Evolutionary conservation across 2,113 vertebrate genomes (phyloP).

Genomic region (Orycteropus afer): DNA sequence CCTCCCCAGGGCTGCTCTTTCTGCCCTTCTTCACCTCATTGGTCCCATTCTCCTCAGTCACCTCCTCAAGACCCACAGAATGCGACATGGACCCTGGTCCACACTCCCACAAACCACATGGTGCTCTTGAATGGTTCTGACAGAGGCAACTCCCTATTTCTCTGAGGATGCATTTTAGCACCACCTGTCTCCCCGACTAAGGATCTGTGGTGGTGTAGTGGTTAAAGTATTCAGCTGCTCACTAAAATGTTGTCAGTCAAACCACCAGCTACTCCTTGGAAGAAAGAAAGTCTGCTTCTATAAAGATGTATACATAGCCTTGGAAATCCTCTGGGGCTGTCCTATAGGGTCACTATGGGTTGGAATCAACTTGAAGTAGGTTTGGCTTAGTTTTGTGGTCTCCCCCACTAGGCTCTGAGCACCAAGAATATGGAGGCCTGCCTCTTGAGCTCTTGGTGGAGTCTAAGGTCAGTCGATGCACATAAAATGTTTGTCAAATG

Average conservation of each 20-base stretch:
- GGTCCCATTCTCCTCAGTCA: background rate
- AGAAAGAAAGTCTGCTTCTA: no score
- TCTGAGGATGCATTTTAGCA: background rate
- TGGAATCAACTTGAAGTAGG: no score
- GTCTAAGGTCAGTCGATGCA: background rate
- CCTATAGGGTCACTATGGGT: no score
- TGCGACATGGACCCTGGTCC: no score
- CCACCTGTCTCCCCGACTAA: no score
- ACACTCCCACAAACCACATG: fast-evolving
- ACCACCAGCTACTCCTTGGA: no score
- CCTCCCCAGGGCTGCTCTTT: background rate
- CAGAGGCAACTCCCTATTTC: background rate
- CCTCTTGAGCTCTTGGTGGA: background rate
- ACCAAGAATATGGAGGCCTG: background rate
- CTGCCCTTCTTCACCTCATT: background rate
- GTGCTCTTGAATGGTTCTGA: background rate
- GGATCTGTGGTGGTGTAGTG: no score
- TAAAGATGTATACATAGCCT: no score
- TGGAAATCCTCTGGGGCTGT: no score
- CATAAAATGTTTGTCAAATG: background rate
- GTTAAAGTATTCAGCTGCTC: no score
- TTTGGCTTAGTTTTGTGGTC: no score
- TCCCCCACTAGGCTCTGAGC: background rate
- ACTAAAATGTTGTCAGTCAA: no score
- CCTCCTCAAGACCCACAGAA: background rate